Evolutionary conservation across 2,113 vertebrate species (phyloP), one percentile per base, ranked within the genome.

Genomic region (Galeopterus variegatus): DNA sequence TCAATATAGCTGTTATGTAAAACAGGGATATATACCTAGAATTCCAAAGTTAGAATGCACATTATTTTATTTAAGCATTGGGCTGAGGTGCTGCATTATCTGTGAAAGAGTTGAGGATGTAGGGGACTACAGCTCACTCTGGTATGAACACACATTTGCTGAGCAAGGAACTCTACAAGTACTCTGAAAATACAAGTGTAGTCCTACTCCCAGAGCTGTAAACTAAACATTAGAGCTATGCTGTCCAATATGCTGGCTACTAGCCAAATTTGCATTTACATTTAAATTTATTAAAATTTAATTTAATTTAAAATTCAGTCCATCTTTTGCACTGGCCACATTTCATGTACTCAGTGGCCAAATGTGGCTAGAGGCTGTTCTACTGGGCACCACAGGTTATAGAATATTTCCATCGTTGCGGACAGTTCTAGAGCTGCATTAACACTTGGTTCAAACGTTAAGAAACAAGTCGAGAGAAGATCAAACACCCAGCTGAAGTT

Each of bases 321-420:
- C 48, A 5, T 45, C 41, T 0, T 41, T 73, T 33, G 4, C 26
- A 11, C 15, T 7, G 24, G 48, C 17, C 62, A 45, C 41, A n/a
- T 87, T 69, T 77, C 50, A 54, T 48, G 41, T 45, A 73, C 70
- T 73, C 41, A 12, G 2, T 7, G 52, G n/a, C 18, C 19, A 1
- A 9, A 8, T 0, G 8, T 60, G n/a, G 28, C 81, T 19, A 0
- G 10, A 70, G 75, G 62, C 50, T 3, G 4, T 11, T 73, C 21
- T n/a, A 0, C 5, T 15, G 64, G 64, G 26, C 4, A 12, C 9
- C 2, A 0, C 41, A 17, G 6, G 6, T 12, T 31, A 17, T 5
- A 12, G 87, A 23, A 36, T 3, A 10, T 10, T 15, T 6, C 26
- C 1, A 5, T 62, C 36, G 4, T 4, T 45, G 26, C 15, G 50